A percentile compares a stretch with the other conserved stretches of the same genome.
Conservation (phyloP, 2,888 invertebrate genomes). For the Drosophila yooni region DNA sequence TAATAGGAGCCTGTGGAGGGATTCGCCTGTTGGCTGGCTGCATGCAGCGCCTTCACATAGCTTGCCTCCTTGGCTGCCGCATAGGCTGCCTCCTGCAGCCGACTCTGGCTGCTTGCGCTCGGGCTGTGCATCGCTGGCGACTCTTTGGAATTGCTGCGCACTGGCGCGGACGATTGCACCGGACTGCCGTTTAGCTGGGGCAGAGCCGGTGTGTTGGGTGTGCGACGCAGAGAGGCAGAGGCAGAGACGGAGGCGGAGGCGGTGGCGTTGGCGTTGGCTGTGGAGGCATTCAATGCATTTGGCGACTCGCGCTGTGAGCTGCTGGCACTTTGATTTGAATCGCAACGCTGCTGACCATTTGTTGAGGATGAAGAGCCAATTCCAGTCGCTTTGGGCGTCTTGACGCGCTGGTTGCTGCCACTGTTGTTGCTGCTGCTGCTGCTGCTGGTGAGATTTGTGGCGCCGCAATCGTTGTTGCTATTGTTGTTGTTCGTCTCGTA, state of each 20-base stretch:
- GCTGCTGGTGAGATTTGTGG: conserved; percentile 66
- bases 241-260: conserved; percentile 48
- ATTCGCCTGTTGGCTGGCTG: conserved; percentile 76
- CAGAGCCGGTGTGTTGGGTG: conserved; percentile 36
- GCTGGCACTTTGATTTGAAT: conserved; percentile 91
- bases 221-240: conserved; percentile 32
- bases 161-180: conserved; percentile 59
- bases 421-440: conserved; percentile 21
- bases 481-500: conserved; percentile 89
- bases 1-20: conserved; percentile 86
- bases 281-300: conserved; percentile 59
- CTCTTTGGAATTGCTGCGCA: conserved; percentile 83
- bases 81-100: conserved; percentile 69
- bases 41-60: conserved; percentile 84
- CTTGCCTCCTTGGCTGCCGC: conserved; percentile 84
- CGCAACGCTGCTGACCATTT: conserved; percentile 86
- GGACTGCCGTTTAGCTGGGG: conserved; percentile 71
- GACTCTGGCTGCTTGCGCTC: conserved; percentile 74
- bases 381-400: conserved; percentile 64
- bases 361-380: conserved; percentile 27
- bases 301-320: conserved; percentile 84
- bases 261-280: background rate
- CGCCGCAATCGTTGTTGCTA: conserved; percentile 73
- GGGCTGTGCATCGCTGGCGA: conserved; percentile 75
- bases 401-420: conserved; percentile 57